Conservation (phyloP, 2,888 invertebrate genomes). For the Trilocha varians region DNA sequence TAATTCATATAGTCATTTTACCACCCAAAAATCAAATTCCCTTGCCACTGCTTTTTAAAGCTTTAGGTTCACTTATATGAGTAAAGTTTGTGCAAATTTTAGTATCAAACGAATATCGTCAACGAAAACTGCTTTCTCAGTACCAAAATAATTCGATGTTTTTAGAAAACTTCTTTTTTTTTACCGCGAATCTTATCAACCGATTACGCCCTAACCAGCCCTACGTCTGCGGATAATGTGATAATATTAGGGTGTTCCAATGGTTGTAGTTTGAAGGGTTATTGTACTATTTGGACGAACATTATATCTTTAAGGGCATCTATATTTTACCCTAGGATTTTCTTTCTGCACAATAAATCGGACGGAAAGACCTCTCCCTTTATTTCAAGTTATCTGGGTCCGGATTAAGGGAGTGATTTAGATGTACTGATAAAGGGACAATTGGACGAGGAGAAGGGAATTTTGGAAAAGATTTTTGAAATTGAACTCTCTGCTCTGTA, state of each 20-base stretch:
- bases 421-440: neutral
- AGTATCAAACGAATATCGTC: no score
- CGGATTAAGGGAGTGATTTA: neutral
- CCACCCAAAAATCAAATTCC: no score
- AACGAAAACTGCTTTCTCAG: no score
- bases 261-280: conserved; percentile 13
- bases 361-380: conserved; percentile 2
- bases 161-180: no score
- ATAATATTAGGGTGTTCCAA: conserved; percentile 13
- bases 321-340: conserved; percentile 8
- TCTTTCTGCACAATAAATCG: conserved; percentile 5
- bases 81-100: no score
- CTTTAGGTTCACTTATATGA: no score
- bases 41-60: no score
- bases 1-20: no score
- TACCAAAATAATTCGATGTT: no score
- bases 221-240: conserved; percentile 14
- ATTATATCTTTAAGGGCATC: conserved; percentile 5
- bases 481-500: no score
- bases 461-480: no score
- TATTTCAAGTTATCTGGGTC: neutral
- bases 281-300: conserved; percentile 6
- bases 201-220: conserved; percentile 2
- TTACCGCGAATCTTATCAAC: conserved; percentile 1
- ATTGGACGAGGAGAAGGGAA: no score